Base-by-base conservation (phyloP, 2,113 vertebrate species). In the Pygoscelis antarcticus region DNA sequence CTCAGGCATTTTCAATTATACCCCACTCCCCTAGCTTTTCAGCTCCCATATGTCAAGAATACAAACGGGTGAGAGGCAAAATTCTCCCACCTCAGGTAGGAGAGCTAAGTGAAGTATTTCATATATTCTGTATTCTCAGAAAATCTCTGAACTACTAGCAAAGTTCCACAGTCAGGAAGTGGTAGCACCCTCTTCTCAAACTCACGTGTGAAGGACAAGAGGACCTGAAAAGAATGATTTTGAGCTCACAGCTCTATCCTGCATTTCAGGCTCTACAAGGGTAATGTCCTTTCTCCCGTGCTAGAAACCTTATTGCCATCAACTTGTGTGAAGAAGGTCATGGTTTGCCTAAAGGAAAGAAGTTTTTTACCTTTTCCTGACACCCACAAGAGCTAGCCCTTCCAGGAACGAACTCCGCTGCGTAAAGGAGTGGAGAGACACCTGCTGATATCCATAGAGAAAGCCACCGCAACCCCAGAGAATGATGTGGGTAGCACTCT, bases 1-100 rank as follows among this genome's bases (percentile, higher is more conserved):
- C 71, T 91, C 36, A 42, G 62, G 80, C 86, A 61, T 13, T 87
- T 94, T 93, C 69, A 89, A 30, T 97, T 92, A 96, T 22, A 88
- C 17, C 42, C 90, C 61, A 75, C n/a, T 83, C 38, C 30, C 30
- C 17, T 42, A 32, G 47, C 20, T 78, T 92, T 93, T 89, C 83
- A 90, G 21, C n/a, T 90, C 36, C 58, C 55, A 44, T 83, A 60
- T 52, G 72, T 95, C 86, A 92, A 68, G 64, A 87, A 77, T 47
- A 88, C 32, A 77, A 80, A 90, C 0, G 1, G 10, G 26, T 23
- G 23, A 88, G 36, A 60, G 16, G 29, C 18, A 90, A 86, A 89
- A 64, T 77, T 89, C 27, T 93, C 21, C 38, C 47, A 71, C 32
- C 68, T 78, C 42, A 81, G 20, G 60, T 83, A 46, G 16, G 26